phyloP scores from a whole-genome alignment of 2,888 invertebrate species.

The Hypomecis punctinalis region DNA sequence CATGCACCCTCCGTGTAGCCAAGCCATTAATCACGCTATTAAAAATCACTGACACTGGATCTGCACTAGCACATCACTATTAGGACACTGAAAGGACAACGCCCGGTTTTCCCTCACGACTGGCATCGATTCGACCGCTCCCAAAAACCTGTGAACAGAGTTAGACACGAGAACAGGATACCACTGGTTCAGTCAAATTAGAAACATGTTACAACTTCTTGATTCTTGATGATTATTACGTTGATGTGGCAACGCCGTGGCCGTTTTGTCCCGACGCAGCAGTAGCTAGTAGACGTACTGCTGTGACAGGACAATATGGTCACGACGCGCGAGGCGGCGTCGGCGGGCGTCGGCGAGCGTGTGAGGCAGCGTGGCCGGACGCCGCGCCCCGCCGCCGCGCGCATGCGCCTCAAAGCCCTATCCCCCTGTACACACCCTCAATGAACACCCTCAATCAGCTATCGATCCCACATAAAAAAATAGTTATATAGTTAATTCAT shows the following conservation, averaged over 20 bases:
- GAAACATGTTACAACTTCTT: conserved; percentile 1
- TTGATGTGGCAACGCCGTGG: conserved; percentile 62
- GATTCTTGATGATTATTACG: conserved; percentile 37
- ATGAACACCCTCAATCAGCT: conserved; percentile 80
- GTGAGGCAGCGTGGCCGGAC: conserved; percentile 78
- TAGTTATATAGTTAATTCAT: conserved; percentile 67
- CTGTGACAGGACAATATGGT: conserved; percentile 99
- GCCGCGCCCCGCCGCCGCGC: conserved; percentile 76
- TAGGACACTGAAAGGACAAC: conserved; percentile 40
- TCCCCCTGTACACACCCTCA: conserved; percentile 64
- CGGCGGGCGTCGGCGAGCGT: conserved; percentile 80
- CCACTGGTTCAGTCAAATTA: conserved; percentile 4
- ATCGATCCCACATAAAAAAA: conserved; percentile 63
- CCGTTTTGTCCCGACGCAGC: conserved; percentile 95
- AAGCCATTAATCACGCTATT: conserved; percentile 59
- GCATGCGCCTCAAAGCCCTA: conserved; percentile 69
- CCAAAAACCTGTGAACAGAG: conserved; percentile 39
- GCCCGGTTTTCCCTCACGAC: conserved; percentile 30
- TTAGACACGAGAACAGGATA: conserved; percentile 28
- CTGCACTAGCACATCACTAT: conserved; percentile 31
- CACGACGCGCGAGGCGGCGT: conserved; percentile 81
- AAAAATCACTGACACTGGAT: conserved; percentile 29
- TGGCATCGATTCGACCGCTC: conserved; percentile 26
- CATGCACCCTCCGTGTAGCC: conserved; percentile 72
- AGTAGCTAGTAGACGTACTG: conserved; percentile 94